Evolutionary conservation across 1,140 invertebrate genomes (phyloP), one percentile per base, ranked within the genome.

Genomic region (Cotesia typhae): DNA sequence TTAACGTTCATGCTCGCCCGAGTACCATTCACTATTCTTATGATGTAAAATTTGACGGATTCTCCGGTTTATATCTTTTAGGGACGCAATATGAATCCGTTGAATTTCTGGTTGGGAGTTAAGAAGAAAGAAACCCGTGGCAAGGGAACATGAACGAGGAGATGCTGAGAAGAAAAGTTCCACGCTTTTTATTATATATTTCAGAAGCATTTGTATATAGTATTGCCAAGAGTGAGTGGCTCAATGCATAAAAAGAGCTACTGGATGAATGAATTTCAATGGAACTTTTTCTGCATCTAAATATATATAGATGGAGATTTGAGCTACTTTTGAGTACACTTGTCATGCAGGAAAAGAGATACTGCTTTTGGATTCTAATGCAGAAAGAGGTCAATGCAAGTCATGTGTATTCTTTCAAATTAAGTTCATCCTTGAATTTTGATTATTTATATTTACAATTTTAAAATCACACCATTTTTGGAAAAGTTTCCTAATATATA

Each of bases 211-310:
- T 9, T 41, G 6, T 52, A 53, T 36, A 36, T 20, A 67, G 17
- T 67, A 14, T 10, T 55, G 28, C 10, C 35, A 14, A 36, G 12
- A 14, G 68, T 51, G 57, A 70, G 69, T 53, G 60, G 61, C 14
- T 64, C 63, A 60, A 10, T 66, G 70, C 35, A 67, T 72, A 65
- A 72, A 67, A 72, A 72, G 70, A 57, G 52, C 63, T 14, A 51
- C 47, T 36, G 64, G 70, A 57, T 72, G 64, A 64, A 72, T 64
- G 70, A 67, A 67, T 72, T 72, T 67, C 37, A 67, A 72, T 60
- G 53, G 52, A 72, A 67, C 63, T 67, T 53, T 57, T 47, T n/a
- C 20, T 52, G 35, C 41, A 47, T 47, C 6, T 47, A 47, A 47
- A 47, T 47, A 47, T 47, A 7, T 47, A 47, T 47, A 6, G 6